Percentiles rank a stretch among this genome's conserved stretches.
These are phyloP conservation scores for Ostrea edulis DNA, from an alignment of 1,140 invertebrate genomes.

Conservation along the genomic window DNA sequence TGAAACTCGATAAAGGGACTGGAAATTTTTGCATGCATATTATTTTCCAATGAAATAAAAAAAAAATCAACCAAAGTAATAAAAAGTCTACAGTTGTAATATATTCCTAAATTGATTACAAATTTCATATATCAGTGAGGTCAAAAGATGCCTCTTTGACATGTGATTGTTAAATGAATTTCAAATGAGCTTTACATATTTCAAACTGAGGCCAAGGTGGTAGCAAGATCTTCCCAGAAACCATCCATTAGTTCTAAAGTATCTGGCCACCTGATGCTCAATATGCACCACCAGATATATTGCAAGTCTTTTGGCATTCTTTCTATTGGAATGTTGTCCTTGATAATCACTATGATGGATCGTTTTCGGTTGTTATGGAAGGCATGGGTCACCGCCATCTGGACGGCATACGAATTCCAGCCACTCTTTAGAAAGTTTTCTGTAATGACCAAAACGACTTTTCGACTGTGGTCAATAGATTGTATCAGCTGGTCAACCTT, in stretches of 20 bases:
- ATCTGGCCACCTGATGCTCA: slow-evolving; percentile 31
- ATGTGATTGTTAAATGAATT: too few species aligned
- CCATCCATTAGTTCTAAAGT: background rate
- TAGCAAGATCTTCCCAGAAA: background rate
- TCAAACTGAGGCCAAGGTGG: background rate
- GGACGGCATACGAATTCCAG: background rate
- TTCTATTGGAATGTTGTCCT: background rate
- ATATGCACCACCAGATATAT: slow-evolving; percentile 37
- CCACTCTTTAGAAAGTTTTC: slow-evolving; percentile 18
- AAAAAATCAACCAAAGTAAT: too few species aligned
- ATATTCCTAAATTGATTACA: too few species aligned
- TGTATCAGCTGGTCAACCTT: background rate
- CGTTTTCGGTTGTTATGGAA: background rate
- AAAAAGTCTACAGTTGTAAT: too few species aligned
- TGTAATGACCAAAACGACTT: slow-evolving; percentile 17
- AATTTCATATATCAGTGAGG: too few species aligned
- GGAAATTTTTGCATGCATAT: too few species aligned
- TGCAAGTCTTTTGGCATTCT: slow-evolving; percentile 14
- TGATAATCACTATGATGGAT: slow-evolving; percentile 26
- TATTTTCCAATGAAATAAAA: too few species aligned
- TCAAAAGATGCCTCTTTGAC: too few species aligned
- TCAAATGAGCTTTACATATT: background rate
- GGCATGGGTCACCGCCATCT: background rate
- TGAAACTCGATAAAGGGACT: too few species aligned
- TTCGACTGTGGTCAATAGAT: background rate